A percentile compares a stretch with the other conserved stretches of the same genome.
Conservation (phyloP, 1,140 invertebrate species). For the Lepidurus packardi region DNA sequence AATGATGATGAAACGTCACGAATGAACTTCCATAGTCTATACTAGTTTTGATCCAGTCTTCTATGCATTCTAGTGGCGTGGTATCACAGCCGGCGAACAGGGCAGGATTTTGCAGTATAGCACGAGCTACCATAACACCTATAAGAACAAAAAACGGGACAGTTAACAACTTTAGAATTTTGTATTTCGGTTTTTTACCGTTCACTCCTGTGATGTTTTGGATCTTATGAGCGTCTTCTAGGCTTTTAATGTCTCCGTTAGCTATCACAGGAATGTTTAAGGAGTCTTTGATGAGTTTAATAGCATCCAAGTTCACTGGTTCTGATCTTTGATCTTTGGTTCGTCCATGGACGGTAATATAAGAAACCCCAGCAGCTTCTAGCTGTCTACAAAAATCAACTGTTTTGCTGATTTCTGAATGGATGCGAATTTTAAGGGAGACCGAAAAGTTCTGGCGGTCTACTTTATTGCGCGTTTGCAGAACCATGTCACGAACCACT, state of each 20-base stretch:
- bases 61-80: slow-evolving; percentile 71
- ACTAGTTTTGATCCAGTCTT: slow-evolving; percentile 78
- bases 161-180: slow-evolving; percentile 11
- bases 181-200: slow-evolving; percentile 51
- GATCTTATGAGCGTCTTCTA: slow-evolving; percentile 62
- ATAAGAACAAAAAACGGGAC: slow-evolving; percentile 38
- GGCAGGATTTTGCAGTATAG: slow-evolving; percentile 82
- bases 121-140: slow-evolving; percentile 83
- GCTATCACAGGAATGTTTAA: slow-evolving; percentile 76
- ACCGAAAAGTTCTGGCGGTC: slow-evolving; percentile 68
- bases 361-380: slow-evolving; percentile 78
- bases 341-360: slow-evolving; percentile 83
- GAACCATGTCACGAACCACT: slow-evolving; percentile 71
- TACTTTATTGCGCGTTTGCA: slow-evolving; percentile 66
- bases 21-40: slow-evolving; percentile 57
- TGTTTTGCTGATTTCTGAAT: slow-evolving; percentile 52
- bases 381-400: slow-evolving; percentile 68
- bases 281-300: slow-evolving; percentile 65
- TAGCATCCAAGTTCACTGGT: slow-evolving; percentile 65
- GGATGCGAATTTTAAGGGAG: slow-evolving; percentile 85
- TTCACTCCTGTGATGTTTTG: slow-evolving; percentile 62
- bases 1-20: slow-evolving; percentile 83
- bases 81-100: slow-evolving; percentile 63
- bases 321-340: slow-evolving; percentile 72
- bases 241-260: slow-evolving; percentile 78